phyloP scores from a whole-genome alignment of 2,888 invertebrate genomes.

The Odontomyia ornata region DNA sequence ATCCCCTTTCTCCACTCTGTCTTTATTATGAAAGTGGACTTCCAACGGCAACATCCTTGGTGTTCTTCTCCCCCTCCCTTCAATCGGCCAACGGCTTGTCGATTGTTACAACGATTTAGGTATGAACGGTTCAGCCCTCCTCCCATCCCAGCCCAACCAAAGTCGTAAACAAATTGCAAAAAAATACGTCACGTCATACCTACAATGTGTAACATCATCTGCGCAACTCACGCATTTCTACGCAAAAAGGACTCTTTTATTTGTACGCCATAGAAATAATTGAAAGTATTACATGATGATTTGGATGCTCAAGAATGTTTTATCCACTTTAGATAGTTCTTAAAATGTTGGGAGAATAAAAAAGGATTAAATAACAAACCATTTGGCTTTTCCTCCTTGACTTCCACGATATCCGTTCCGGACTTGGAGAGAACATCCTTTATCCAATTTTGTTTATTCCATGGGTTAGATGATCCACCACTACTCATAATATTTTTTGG shows the following conservation, averaged over 20 bases:
- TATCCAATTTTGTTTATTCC: slow-evolving; percentile 66
- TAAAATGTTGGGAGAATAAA: not conserved
- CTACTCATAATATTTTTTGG: slow-evolving; percentile 53
- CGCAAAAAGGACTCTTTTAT: not conserved
- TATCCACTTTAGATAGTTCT: slow-evolving; percentile 4
- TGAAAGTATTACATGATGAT: not conserved
- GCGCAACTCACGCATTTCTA: slow-evolving; percentile 35
- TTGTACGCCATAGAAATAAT: not conserved
- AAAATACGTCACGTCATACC: not conserved
- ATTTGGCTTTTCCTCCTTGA: slow-evolving; percentile 57
- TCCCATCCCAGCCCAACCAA: not conserved
- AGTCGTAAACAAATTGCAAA: slow-evolving; percentile 32
- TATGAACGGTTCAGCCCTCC: slow-evolving; percentile 5
- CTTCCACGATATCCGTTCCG: slow-evolving; percentile 61
- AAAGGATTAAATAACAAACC: slow-evolving; percentile 52
- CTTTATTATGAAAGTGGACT: not conserved
- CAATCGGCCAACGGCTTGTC: not conserved
- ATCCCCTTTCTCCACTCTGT: not conserved
- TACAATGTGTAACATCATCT: slow-evolving; percentile 15
- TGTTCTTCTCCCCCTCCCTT: not conserved
- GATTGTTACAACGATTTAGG: too few relatives aligned
- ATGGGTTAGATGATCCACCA: slow-evolving; percentile 54
- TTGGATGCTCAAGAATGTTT: too few relatives aligned
- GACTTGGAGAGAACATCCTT: slow-evolving; percentile 66
- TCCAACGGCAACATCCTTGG: not conserved